These are phyloP conservation scores for Mionectes olivaceus DNA, from an alignment of 2,797 vertebrate genomes.

Conservation along the genomic window DNA sequence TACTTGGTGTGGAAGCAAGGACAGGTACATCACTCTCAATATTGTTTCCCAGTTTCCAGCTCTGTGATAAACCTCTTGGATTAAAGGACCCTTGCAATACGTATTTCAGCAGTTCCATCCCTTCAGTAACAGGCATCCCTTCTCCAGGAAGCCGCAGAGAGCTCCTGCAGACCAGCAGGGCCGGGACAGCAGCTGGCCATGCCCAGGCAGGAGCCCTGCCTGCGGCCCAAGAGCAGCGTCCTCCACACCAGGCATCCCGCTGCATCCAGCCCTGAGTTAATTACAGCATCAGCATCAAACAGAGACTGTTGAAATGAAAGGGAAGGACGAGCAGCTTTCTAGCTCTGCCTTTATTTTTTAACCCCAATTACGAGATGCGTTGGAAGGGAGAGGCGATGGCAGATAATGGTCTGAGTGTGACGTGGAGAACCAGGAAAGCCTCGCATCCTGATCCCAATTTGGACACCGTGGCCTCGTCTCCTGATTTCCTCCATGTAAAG, in stretches of 20 bases:
- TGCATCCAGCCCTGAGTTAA: neutral
- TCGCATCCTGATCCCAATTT: neutral
- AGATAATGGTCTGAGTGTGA: neutral
- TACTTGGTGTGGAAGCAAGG: fast-evolving
- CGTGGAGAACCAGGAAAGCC: neutral
- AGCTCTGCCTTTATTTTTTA: neutral
- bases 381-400: neutral
- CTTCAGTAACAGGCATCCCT: neutral
- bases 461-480: neutral
- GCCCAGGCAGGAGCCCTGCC: neutral
- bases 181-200: fast-evolving
- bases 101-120: fast-evolving
- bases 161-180: neutral
- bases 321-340: neutral
- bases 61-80: neutral
- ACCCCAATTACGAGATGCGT: fast-evolving
- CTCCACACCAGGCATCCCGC: neutral
- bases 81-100: neutral
- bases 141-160: fast-evolving
- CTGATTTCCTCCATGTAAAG: neutral
- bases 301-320: neutral
- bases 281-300: neutral
- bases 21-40: fast-evolving
- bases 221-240: neutral
- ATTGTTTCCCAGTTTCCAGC: neutral